Conservation (phyloP, 2,888 invertebrate genomes). For the Yponomeuta sedellus region DNA sequence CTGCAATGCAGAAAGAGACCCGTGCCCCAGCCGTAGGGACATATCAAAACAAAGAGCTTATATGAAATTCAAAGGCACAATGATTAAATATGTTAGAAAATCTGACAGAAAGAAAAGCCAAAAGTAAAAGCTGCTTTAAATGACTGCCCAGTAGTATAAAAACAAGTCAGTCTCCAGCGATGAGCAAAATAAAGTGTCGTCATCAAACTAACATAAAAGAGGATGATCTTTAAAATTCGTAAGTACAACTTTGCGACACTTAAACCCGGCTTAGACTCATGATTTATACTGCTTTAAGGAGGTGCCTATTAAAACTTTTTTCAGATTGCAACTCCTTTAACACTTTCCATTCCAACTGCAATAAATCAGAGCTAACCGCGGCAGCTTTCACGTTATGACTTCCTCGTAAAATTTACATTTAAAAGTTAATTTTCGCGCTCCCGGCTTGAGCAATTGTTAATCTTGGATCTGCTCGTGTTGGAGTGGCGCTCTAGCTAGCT, state of each 20-base stretch:
- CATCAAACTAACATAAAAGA: conserved; percentile 59
- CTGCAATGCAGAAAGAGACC: too few relatives aligned
- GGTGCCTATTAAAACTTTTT: conserved; percentile 75
- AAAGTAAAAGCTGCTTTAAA: too few relatives aligned
- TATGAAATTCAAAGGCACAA: too few relatives aligned
- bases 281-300: conserved; percentile 74
- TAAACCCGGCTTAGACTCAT: conserved; percentile 58
- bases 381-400: conserved; percentile 74
- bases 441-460: conserved; percentile 68
- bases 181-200: conserved; percentile 47
- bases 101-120: too few relatives aligned
- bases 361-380: conserved; percentile 73
- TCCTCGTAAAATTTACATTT: conserved; percentile 75
- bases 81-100: too few relatives aligned
- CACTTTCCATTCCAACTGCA: conserved; percentile 72
- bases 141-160: too few relatives aligned
- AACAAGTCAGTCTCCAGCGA: conserved; percentile 20
- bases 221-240: conserved; percentile 58
- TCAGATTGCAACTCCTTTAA: conserved; percentile 74
- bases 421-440: conserved; percentile 72
- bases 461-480: conserved; percentile 56
- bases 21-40: too few relatives aligned
- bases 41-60: too few relatives aligned
- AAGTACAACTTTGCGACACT: conserved; percentile 55
- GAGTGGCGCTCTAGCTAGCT: conserved; percentile 18